Conservation (phyloP, 1,140 invertebrate species). For the Leptinotarsa lineolata region DNA sequence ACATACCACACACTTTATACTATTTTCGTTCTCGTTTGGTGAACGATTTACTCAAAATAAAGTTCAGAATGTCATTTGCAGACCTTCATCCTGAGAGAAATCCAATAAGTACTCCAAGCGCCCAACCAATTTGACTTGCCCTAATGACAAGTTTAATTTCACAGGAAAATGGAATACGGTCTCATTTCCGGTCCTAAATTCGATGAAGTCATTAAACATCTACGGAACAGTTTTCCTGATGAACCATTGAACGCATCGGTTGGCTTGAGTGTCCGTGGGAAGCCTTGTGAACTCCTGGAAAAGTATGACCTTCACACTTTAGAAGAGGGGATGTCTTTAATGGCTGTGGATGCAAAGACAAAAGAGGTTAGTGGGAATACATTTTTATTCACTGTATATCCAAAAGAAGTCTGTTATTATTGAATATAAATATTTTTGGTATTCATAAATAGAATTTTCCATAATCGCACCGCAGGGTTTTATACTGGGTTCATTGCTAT, state of each 20-base stretch:
- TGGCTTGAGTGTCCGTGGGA: constrained; percentile 69
- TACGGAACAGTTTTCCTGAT: constrained; percentile 77
- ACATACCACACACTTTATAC: too few relatives aligned
- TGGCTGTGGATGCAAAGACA: constrained; percentile 64
- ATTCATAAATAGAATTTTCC: too few relatives aligned
- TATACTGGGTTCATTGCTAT: too few relatives aligned
- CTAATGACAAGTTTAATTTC: not conserved
- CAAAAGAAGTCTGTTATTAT: too few relatives aligned
- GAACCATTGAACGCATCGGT: constrained; percentile 79
- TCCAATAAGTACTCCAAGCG: too few relatives aligned
- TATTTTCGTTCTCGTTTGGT: too few relatives aligned
- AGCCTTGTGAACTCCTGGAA: constrained; percentile 72
- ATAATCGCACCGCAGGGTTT: too few relatives aligned
- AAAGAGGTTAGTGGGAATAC: constrained; percentile 60
- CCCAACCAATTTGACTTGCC: too few relatives aligned
- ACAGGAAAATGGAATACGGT: constrained; percentile 56
- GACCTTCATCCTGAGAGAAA: too few relatives aligned
- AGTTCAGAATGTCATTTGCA: too few relatives aligned
- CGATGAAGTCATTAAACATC: constrained; percentile 68
- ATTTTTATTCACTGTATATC: not conserved
- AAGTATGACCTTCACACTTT: constrained; percentile 71
- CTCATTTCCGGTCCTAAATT: constrained; percentile 61
- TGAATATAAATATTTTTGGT: too few relatives aligned
- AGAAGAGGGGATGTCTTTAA: constrained; percentile 72
- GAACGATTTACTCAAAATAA: too few relatives aligned